These are phyloP conservation scores for Seladonia tumulorum DNA, from an alignment of 2,888 invertebrate species.

Conservation along the genomic window DNA sequence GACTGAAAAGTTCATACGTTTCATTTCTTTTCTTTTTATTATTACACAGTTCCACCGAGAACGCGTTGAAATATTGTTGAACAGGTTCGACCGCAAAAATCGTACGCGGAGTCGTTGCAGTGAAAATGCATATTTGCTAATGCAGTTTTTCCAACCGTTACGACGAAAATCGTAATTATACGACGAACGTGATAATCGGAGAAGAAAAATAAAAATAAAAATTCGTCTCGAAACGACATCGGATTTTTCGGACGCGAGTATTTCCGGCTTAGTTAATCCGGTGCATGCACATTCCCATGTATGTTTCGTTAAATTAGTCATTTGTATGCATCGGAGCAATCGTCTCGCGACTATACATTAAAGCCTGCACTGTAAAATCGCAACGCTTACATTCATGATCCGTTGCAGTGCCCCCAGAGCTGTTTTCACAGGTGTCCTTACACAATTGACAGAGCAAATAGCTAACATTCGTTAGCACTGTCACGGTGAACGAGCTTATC, in stretches of 20 bases:
- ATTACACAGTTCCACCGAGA: not conserved
- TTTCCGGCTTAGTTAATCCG: not conserved
- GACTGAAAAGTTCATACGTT: not conserved
- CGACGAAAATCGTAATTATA: not conserved
- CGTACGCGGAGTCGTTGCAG: not conserved
- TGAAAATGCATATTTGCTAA: not conserved
- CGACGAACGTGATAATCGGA: not conserved
- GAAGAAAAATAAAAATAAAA: not conserved
- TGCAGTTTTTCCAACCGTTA: not conserved
- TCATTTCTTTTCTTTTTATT: not conserved
- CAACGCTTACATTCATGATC: conserved; percentile 73
- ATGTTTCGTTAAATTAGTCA: conserved; percentile 12
- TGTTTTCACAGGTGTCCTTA: conserved; percentile 49
- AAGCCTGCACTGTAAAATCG: conserved; percentile 29
- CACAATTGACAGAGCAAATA: conserved; percentile 33
- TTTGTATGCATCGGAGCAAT: not conserved
- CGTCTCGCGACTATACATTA: conserved; percentile 2
- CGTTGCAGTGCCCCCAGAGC: conserved; percentile 42
- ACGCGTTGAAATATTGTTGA: not conserved
- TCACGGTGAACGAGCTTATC: not conserved
- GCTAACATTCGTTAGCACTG: conserved; percentile 21
- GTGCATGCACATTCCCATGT: not conserved
- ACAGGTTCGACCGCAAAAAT: conserved; percentile 5
- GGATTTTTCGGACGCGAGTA: not conserved
- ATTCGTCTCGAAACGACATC: not conserved